A percentile compares a stretch with the other conserved stretches of the same genome.
phyloP scores from a whole-genome alignment of 2,113 vertebrate species.

The Synchiropus splendidus region DNA sequence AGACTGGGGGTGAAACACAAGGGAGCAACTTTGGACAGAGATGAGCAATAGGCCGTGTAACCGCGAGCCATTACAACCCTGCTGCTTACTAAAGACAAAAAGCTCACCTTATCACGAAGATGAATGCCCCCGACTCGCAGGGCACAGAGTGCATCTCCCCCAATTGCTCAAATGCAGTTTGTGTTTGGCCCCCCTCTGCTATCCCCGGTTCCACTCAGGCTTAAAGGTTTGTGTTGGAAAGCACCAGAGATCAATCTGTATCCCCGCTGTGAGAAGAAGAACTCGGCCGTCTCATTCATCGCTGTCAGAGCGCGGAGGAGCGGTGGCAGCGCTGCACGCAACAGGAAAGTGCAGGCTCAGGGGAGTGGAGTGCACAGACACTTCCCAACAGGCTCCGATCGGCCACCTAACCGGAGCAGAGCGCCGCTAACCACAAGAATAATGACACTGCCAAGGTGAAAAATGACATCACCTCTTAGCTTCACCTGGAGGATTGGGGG shows the following conservation, averaged over 20 bases:
- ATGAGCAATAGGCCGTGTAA: slow-evolving; percentile 44
- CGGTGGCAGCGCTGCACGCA: slow-evolving; percentile 16
- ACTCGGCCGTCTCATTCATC: slow-evolving; percentile 54
- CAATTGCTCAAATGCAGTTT: slow-evolving; percentile 20
- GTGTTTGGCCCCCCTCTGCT: slow-evolving; percentile 24
- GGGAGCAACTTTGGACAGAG: slow-evolving; percentile 26
- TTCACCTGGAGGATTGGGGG: slow-evolving; percentile 64
- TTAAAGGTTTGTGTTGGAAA: slow-evolving; percentile 48
- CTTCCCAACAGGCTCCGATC: slow-evolving; percentile 49
- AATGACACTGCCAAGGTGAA: slow-evolving; percentile 70
- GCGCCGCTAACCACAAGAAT: slow-evolving; percentile 66
- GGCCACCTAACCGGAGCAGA: slow-evolving; percentile 62
- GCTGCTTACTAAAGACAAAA: slow-evolving; percentile 48
- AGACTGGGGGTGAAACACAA: slow-evolving; percentile 29
- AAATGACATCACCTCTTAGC: slow-evolving; percentile 67
- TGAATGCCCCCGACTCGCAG: slow-evolving; percentile 40
- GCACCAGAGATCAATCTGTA: slow-evolving; percentile 61
- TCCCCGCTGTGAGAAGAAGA: slow-evolving; percentile 42
- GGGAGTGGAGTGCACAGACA: slow-evolving; percentile 32
- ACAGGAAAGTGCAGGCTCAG: slow-evolving; percentile 33
- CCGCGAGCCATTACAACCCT: slow-evolving; percentile 40
- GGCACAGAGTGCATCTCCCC: slow-evolving; percentile 18
- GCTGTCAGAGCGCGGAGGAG: slow-evolving; percentile 44
- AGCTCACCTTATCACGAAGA: slow-evolving; percentile 53
- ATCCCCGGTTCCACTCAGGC: slow-evolving; percentile 40